Evolutionary conservation across 2,888 invertebrate genomes (phyloP).

Genomic region (Stegana nigrithorax): DNA sequence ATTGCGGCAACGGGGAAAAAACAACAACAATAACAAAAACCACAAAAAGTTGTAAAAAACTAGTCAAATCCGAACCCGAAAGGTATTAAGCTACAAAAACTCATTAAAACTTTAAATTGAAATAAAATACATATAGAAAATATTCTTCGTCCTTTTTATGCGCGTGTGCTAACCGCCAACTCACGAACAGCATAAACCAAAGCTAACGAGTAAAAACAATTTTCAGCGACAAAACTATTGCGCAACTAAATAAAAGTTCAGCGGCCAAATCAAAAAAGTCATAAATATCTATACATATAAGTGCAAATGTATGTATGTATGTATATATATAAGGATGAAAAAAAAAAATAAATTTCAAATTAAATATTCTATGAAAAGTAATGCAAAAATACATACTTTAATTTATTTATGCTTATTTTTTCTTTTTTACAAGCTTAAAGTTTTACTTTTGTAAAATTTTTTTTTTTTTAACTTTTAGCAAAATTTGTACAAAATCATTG

Average conservation of each 20-base stretch:
- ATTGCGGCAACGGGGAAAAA: background rate
- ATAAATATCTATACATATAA: too few species aligned
- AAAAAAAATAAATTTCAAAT: too few species aligned
- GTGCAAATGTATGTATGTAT: background rate
- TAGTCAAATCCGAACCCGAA: too few species aligned
- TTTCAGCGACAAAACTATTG: conserved; percentile 2
- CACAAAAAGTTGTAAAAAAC: background rate
- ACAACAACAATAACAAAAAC: background rate
- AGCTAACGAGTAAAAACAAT: background rate
- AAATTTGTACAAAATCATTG: background rate
- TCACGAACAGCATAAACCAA: background rate
- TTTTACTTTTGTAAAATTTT: background rate
- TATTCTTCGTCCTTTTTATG: conserved; percentile 1
- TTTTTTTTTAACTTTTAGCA: background rate
- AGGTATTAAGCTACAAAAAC: conserved; percentile 37
- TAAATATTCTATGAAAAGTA: too few species aligned
- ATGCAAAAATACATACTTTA: too few species aligned
- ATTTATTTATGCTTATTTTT: too few species aligned
- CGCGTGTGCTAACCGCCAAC: background rate
- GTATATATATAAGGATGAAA: background rate
- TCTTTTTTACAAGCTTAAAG: background rate
- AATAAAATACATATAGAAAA: conserved; percentile 49
- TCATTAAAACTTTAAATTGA: conserved; percentile 64
- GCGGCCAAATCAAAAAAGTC: background rate
- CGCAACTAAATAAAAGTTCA: background rate